These are phyloP conservation scores for Chanos chanos DNA, from an alignment of 2,797 vertebrate genomes.

Conservation along the genomic window DNA sequence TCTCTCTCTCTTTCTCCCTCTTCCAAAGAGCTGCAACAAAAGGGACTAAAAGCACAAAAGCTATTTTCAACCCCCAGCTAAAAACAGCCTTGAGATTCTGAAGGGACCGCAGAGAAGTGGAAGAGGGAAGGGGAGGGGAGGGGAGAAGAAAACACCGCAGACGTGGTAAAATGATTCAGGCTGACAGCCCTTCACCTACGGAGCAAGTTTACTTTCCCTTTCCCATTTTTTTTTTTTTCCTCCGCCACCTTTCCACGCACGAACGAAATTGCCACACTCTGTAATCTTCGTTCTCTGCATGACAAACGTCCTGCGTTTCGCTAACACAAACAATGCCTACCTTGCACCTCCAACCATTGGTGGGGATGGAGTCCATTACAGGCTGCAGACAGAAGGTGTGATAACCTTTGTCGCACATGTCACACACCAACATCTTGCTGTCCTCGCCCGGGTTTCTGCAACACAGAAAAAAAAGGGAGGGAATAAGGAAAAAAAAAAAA, in stretches of 20 bases:
- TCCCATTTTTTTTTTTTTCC: no score
- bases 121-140: background rate
- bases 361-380: constrained; percentile 81
- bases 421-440: constrained; percentile 86
- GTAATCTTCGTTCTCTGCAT: background rate
- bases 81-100: constrained; percentile 19
- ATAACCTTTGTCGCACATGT: constrained; percentile 92
- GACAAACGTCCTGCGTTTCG: background rate
- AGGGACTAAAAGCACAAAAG: constrained; percentile 23
- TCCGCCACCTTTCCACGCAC: no score
- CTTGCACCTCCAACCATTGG: constrained; percentile 89
- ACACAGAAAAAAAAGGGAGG: background rate
- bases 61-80: constrained; percentile 20
- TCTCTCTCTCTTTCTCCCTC: background rate
- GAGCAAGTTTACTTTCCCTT: no score
- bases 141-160: background rate
- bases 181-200: background rate
- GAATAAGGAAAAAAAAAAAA: background rate
- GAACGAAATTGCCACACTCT: background rate
- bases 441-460: constrained; percentile 84
- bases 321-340: constrained; percentile 57
- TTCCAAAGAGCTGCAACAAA: constrained; percentile 17
- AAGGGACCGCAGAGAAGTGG: background rate
- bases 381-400: constrained; percentile 92
- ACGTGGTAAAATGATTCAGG: background rate